Evolutionary conservation across 1,140 invertebrate species (phyloP).

Genomic region (Zophobas morio): DNA sequence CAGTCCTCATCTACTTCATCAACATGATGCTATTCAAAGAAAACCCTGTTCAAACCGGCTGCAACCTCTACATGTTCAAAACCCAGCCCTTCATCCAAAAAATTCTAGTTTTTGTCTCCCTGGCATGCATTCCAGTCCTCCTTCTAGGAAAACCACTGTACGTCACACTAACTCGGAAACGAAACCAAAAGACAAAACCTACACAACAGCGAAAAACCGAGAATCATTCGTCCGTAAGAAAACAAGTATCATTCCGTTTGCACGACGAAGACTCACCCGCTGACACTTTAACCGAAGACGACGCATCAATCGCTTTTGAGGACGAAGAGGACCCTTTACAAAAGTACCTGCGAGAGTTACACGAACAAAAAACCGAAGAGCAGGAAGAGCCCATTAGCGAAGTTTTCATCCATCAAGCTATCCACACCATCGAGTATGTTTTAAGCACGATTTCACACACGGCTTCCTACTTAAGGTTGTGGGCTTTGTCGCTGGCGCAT

Average conservation of each 20-base stretch:
- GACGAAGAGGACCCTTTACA: conserved; percentile 50
- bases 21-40: conserved; percentile 90
- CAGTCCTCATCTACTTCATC: conserved; percentile 91
- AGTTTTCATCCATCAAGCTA: conserved; percentile 92
- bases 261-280: conserved; percentile 61
- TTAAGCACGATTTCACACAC: conserved; percentile 97
- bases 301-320: conserved; percentile 69
- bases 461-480: conserved; percentile 95
- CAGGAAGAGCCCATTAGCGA: conserved; percentile 86
- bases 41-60: conserved; percentile 69
- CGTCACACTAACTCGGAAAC: conserved; percentile 67
- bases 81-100: conserved; percentile 81
- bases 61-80: conserved; percentile 82
- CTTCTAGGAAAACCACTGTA: conserved; percentile 92
- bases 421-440: conserved; percentile 98
- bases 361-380: conserved; percentile 67
- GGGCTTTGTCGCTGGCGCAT: conserved; percentile 96
- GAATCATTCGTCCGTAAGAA: conserved; percentile 64
- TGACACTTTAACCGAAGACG: conserved; percentile 72
- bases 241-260: too few species aligned
- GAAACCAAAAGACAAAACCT: conserved; percentile 10
- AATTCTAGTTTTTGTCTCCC: conserved; percentile 80
- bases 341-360: conserved; percentile 40
- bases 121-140: conserved; percentile 93
- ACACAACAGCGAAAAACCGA: too few species aligned